Evolutionary conservation across 1,140 invertebrate species (phyloP).

Genomic region (Orius laevigatus): DNA sequence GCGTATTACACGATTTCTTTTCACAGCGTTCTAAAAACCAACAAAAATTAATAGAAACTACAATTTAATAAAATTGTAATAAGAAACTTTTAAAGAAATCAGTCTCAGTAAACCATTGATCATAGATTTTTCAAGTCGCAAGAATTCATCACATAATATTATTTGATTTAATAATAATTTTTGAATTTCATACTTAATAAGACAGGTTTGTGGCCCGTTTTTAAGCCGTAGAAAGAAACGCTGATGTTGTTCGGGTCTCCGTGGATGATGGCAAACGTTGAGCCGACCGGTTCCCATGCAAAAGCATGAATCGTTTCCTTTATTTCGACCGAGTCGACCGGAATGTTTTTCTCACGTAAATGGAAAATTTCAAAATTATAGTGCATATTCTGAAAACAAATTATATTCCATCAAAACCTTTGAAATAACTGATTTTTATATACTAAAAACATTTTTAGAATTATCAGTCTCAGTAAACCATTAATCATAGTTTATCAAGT

Average conservation of each 20-base stretch:
- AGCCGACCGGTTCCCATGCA: constrained; percentile 95
- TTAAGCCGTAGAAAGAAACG: constrained; percentile 88
- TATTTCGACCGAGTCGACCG: constrained; percentile 92
- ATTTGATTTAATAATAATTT: neutral
- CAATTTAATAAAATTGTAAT: constrained; percentile 5
- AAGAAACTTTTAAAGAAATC: neutral
- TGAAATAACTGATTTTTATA: too few relatives aligned
- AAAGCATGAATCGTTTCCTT: constrained; percentile 88
- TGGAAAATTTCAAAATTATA: constrained; percentile 99
- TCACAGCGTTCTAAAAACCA: constrained; percentile 59
- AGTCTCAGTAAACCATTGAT: constrained; percentile 1
- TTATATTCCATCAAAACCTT: neutral
- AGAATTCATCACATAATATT: neutral
- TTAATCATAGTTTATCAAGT: neutral
- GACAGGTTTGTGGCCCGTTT: constrained; percentile 68
- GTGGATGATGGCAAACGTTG: constrained; percentile 91
- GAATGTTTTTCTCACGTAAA: constrained; percentile 93
- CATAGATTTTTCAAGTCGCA: neutral
- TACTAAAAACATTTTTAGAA: neutral
- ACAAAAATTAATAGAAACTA: constrained; percentile 17
- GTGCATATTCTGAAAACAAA: constrained; percentile 65
- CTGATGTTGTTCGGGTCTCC: constrained; percentile 76
- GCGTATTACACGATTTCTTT: constrained; percentile 77
- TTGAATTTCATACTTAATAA: constrained; percentile 48
- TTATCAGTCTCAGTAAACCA: neutral